These are phyloP conservation scores for Onychomys torridus DNA, from an alignment of 2,797 vertebrate species.

Conservation along the genomic window DNA sequence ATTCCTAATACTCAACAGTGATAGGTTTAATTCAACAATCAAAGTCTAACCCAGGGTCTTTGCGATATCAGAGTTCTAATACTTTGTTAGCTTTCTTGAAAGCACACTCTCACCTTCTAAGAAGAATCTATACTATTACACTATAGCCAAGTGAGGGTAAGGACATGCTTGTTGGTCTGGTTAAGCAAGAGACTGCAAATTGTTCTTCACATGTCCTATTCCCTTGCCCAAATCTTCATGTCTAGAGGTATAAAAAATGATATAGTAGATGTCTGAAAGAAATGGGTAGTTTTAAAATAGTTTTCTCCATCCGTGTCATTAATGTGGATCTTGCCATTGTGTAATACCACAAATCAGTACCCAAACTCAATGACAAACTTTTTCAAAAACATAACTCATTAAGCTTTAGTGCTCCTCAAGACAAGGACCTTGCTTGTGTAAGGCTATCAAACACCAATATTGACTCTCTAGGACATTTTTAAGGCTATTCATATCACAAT, in stretches of 20 bases:
- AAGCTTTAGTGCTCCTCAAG: conserved; percentile 81
- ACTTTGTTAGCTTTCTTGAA: neutral
- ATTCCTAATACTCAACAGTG: neutral
- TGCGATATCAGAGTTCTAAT: neutral
- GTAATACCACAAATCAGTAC: conserved; percentile 77
- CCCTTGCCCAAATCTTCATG: neutral
- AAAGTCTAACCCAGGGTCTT: neutral
- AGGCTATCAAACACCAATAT: conserved; percentile 87
- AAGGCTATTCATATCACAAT: conserved; percentile 90
- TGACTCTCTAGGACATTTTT: conserved; percentile 87
- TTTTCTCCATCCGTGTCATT: conserved; percentile 75
- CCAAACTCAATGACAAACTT: conserved; percentile 83
- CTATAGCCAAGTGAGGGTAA: neutral
- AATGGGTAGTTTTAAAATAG: conserved; percentile 79
- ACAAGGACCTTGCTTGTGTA: conserved; percentile 86
- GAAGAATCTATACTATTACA: neutral
- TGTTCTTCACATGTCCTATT: neutral
- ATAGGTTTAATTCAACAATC: conserved; percentile 4
- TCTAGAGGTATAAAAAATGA: conserved; percentile 68
- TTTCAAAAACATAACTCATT: conserved; percentile 83
- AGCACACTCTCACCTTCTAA: neutral
- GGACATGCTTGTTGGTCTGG: neutral
- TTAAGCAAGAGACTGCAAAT: neutral
- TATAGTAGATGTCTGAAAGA: conserved; percentile 67
- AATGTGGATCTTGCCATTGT: conserved; percentile 72